Evolutionary conservation across 2,888 invertebrate genomes (phyloP).

Genomic region (Ophion ventricosus): DNA sequence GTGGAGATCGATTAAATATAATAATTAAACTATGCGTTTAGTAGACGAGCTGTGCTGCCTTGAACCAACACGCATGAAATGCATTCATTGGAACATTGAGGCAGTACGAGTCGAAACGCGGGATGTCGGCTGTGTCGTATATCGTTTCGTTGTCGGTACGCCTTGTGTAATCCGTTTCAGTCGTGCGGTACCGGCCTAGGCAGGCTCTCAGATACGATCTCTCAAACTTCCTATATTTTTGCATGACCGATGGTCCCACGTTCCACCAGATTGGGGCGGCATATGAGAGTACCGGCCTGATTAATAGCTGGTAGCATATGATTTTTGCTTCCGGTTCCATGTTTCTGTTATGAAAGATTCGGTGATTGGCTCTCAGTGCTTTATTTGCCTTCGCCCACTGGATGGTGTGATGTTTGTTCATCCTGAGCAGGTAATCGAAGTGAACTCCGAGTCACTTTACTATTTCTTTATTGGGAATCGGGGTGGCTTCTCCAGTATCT

Average conservation of each 20-base stretch:
- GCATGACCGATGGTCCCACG: slow-evolving; percentile 38
- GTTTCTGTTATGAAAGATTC: slow-evolving; percentile 38
- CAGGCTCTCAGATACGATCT: slow-evolving; percentile 20
- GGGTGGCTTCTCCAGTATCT: neutral
- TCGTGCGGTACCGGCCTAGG: slow-evolving; percentile 23
- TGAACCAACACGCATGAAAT: too few species aligned
- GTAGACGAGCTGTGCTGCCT: too few species aligned
- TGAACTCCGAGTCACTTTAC: slow-evolving; percentile 35
- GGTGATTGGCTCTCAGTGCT: slow-evolving; percentile 33
- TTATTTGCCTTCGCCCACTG: slow-evolving; percentile 43
- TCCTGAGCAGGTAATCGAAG: slow-evolving; percentile 39
- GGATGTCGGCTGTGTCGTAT: neutral
- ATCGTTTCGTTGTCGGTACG: neutral
- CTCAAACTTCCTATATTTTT: slow-evolving; percentile 42
- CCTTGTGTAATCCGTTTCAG: slow-evolving; percentile 12
- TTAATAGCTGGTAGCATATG: slow-evolving; percentile 44
- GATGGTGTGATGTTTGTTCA: slow-evolving; percentile 31
- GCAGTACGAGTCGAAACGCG: neutral
- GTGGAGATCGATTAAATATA: too few species aligned
- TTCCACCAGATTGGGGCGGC: slow-evolving; percentile 52
- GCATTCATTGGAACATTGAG: too few species aligned
- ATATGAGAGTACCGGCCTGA: too few species aligned
- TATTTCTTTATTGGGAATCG: slow-evolving; percentile 35
- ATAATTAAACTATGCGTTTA: too few species aligned
- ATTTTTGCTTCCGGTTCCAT: slow-evolving; percentile 34